Percentiles rank a stretch among this genome's conserved stretches.
Conservation (phyloP, 2,797 vertebrate genomes). For the Clarias fuscus region DNA sequence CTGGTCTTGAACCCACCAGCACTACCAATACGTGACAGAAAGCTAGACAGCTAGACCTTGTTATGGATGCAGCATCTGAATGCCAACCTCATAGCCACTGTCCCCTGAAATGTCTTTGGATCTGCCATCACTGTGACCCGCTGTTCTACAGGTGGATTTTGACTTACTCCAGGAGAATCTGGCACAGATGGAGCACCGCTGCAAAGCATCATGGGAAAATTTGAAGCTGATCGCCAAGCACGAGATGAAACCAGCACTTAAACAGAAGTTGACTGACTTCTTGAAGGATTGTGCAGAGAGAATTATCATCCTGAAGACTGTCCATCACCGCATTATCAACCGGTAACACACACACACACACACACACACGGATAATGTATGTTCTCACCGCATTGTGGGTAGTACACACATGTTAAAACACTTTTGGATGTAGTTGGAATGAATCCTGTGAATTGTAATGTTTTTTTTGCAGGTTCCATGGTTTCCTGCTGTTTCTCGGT, state of each 20-base stretch:
- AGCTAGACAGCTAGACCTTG: too few species aligned
- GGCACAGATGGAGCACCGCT: slow-evolving; percentile 89
- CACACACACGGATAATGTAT: not conserved
- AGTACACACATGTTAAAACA: not conserved
- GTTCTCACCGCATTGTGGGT: not conserved
- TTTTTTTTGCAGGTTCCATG: slow-evolving; percentile 83
- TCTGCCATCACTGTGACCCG: not conserved
- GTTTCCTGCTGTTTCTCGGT: slow-evolving; percentile 94
- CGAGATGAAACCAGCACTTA: slow-evolving; percentile 89
- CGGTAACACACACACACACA: slow-evolving; percentile 71
- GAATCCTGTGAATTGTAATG: not conserved
- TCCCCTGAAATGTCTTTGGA: not conserved
- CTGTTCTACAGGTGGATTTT: slow-evolving; percentile 85
- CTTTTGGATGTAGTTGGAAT: not conserved
- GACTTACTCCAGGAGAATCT: slow-evolving; percentile 93
- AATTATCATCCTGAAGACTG: slow-evolving; percentile 95
- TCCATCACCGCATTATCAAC: slow-evolving; percentile 95
- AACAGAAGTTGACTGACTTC: slow-evolving; percentile 92
- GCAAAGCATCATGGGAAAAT: slow-evolving; percentile 96
- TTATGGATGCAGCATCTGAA: not conserved
- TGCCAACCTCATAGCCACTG: not conserved
- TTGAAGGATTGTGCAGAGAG: slow-evolving; percentile 95
- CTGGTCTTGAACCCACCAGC: too few species aligned
- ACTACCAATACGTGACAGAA: too few species aligned
- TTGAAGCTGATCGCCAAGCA: slow-evolving; percentile 94